Base-by-base conservation (phyloP, 2,888 invertebrate genomes). In the Drosophila affinis region DNA sequence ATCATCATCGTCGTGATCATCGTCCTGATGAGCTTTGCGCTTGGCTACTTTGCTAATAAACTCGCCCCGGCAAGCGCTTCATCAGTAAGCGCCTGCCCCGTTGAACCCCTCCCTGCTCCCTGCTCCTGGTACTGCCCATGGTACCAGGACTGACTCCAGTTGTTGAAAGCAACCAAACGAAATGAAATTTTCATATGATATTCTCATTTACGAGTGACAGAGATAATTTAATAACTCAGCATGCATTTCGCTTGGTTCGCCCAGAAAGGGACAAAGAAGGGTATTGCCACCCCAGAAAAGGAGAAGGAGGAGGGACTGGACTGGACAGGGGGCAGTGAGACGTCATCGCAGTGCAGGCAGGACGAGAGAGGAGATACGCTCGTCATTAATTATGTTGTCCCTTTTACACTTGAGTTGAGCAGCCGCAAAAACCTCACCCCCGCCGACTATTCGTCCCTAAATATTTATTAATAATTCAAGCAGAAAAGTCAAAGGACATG, bases 11-110 rank as follows among this genome's bases (percentile, higher is more conserved):
- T 44, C 39, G 9, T 45, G 55, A 34, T 56, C 56, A 51, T 53
- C 59, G 39, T 53, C 53, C 52, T 57, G 55, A 71, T 63, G 62
- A 71, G 62, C 78, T 81, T 84, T 85, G 84, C 85, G 85, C 85
- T 86, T 86, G 86, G 86, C 74, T 86, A 86, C 86, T 86, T 86
- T 85, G 79, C 86, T 85, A 85, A 85, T 85, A 85, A 86, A 86
- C 84, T 86, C 73, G 55, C 60, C 63, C 46, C 63, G 62, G 59
- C 62, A 51, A 72, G 75, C 61, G 72, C 72, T 76, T 72, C 75
- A 76, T 76, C 75, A 74, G 39, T 39, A 39, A 39, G 39, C 39
- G 6, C 39, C 39, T 14, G 14, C 39, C 39, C 39, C 34, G 34
- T 21, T 54, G 52, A 52, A 49, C 49, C 24, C 24, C 24, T 24